Evolutionary conservation across 2,797 vertebrate genomes (phyloP), one percentile per base, ranked within the genome.

Genomic region (Micrastur ruficollis): DNA sequence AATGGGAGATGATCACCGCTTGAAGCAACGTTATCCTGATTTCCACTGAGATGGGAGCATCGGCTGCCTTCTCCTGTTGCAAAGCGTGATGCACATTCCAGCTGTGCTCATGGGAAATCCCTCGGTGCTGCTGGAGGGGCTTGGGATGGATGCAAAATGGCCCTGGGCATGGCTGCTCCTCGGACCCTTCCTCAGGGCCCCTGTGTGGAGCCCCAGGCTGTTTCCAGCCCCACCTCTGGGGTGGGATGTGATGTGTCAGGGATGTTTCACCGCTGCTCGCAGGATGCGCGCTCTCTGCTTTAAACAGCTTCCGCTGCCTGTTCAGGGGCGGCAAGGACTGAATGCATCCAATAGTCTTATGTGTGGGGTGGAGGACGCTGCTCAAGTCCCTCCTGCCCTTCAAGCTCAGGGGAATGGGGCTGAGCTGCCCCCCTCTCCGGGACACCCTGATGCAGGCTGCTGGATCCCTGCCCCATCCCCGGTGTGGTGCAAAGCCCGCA

Each of bases 161-260:
- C 49, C 42, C 59, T 34, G 59, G 78, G 23, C 46, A 10, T 2
- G 25, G 82, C 50, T 47, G 38, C n/a, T 25, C 47, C 46, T 44
- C 12, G 19, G 21, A 38, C 38, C 27, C 44, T 62, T 62, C 52
- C 56, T 8, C 9, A 2, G 26, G 29, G 17, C 8, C 11, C 47
- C 52, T 7, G 27, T 8, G 36, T 1, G 8, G 44, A 76, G 72
- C 49, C 67, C 29, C n/a, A 4, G 81, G 59, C 40, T 52, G 12
- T 26, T 86, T 8, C 65, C 50, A 61, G 36, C 8, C 81, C 59
- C 25, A 5, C 5, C 29, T 22, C 68, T 12, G 29, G 15, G 31
- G 11, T 17, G 66, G 44, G 80, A 38, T 0, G 0, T 2, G 50
- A 9, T 10, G 52, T 5, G 40, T 9, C 19, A 2, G 10, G 74